Base-by-base conservation (phyloP, 2,888 invertebrate species). In the Diarsia brunnea region DNA sequence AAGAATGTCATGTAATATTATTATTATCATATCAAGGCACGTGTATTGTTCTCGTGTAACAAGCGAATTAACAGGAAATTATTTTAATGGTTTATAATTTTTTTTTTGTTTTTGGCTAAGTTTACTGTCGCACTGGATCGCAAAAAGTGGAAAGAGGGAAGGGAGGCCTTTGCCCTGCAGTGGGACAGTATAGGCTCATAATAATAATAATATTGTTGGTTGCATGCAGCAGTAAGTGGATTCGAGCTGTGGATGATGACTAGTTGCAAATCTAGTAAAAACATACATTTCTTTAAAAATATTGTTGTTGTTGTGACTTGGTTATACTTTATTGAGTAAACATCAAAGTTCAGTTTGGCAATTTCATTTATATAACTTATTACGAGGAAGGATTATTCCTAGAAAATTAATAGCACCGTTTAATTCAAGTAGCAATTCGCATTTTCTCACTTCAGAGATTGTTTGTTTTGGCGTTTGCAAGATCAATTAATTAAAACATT, bases 401-500 rank as follows among this genome's bases (percentile, higher is more conserved):
- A 11, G 78, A 78, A 69, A 65, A 79, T 82, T 67, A 31, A 79
- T 79, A 65, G 38, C 31, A 78, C 55, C 65, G 47, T 78, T 69
- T 65, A 65, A 60, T 12, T 82, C 58, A 77, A 82, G 58, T 58
- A 77, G 51, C 64, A 47, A 43, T 68, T 75, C 38, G 68, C 68
- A 38, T 55, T 49, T 67, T 51, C 63, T n/a, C 51, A 78, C 47
- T 78, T 64, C 53, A 27, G 24, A 70, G 53, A 82, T 60, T 78
- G 60, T 77, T 81, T 60, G 64, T 69, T 69, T 69, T 69, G 31
- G 31, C n/a, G 58, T 69, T 82, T 77, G 53, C 14, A 47, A 65
- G 69, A 82, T 49, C n/a, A 69, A 82, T 78, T 79, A 69, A 78
- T 82, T 69, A 82, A 58, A 81, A 53, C 31, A 49, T 60, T 65